Conservation (phyloP, 2,888 invertebrate genomes). For the Hesperia comma region DNA sequence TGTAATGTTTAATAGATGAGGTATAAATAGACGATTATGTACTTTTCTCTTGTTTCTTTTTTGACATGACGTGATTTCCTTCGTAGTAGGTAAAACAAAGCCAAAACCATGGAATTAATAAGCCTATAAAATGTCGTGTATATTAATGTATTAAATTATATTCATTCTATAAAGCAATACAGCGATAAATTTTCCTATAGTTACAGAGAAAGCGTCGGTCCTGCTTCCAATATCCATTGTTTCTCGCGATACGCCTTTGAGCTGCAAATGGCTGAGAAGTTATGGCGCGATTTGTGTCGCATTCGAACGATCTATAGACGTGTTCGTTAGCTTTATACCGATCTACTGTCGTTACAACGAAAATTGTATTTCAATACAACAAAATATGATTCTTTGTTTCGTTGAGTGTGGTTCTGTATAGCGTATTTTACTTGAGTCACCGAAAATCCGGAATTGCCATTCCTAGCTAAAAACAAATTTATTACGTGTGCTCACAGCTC, state of each 20-base stretch:
- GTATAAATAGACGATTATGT: too few relatives aligned
- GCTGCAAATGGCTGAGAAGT: slow-evolving; percentile 6
- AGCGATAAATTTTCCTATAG: neutral
- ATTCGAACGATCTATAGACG: slow-evolving; percentile 3
- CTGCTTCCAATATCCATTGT: slow-evolving; percentile 19
- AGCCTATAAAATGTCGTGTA: neutral
- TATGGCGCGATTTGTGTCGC: slow-evolving; percentile 11
- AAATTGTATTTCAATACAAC: neutral
- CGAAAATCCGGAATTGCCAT: too few relatives aligned
- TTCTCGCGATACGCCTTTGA: slow-evolving; percentile 7
- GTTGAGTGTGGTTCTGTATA: too few relatives aligned
- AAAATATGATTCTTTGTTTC: neutral
- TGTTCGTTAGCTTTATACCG: slow-evolving; percentile 1
- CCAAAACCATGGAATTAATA: neutral
- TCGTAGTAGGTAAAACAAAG: too few relatives aligned
- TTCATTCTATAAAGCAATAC: neutral
- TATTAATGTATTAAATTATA: neutral
- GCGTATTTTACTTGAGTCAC: too few relatives aligned
- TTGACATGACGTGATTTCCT: too few relatives aligned
- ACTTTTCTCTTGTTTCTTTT: too few relatives aligned
- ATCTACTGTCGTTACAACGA: neutral
- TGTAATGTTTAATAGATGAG: too few relatives aligned
- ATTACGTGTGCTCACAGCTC: too few relatives aligned
- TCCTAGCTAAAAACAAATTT: too few relatives aligned
- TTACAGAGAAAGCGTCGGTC: slow-evolving; percentile 4